A percentile compares a stretch with the other conserved stretches of the same genome.
Conservation (phyloP, 2,113 vertebrate genomes). For the Tilapia sparmanii region DNA sequence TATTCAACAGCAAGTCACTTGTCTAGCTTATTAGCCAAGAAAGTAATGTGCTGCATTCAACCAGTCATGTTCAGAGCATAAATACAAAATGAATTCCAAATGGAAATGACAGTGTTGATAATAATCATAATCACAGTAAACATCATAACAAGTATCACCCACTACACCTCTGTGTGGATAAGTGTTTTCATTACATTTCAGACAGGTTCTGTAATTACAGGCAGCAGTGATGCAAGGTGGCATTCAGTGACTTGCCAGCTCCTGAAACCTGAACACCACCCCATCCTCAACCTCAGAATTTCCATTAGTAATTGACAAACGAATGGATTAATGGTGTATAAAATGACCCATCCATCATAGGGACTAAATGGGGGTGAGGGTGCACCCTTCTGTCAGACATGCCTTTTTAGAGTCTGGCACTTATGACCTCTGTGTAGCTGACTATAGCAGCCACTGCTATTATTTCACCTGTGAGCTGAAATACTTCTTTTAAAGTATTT, state of each 20-base stretch:
- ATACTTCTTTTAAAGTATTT: background rate
- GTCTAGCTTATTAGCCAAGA: slow-evolving; percentile 10
- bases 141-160: background rate
- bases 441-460: background rate
- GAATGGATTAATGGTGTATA: slow-evolving; percentile 66
- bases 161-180: background rate
- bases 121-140: slow-evolving; percentile 9
- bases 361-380: slow-evolving; percentile 39
- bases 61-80: background rate
- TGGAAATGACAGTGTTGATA: slow-evolving; percentile 8
- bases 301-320: slow-evolving; percentile 65
- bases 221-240: slow-evolving; percentile 41
- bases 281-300: slow-evolving; percentile 21
- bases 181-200: background rate
- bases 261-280: slow-evolving; percentile 12
- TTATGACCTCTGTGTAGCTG: slow-evolving; percentile 16
- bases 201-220: slow-evolving; percentile 45
- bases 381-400: slow-evolving; percentile 14
- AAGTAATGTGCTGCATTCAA: background rate
- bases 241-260: slow-evolving; percentile 44
- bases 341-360: slow-evolving; percentile 61
- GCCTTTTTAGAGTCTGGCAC: slow-evolving; percentile 11
- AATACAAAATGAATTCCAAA: background rate
- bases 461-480: background rate
- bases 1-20: slow-evolving; percentile 1